These are phyloP conservation scores for Setophaga coronata DNA, from an alignment of 2,113 vertebrate species.

Conservation along the genomic window DNA sequence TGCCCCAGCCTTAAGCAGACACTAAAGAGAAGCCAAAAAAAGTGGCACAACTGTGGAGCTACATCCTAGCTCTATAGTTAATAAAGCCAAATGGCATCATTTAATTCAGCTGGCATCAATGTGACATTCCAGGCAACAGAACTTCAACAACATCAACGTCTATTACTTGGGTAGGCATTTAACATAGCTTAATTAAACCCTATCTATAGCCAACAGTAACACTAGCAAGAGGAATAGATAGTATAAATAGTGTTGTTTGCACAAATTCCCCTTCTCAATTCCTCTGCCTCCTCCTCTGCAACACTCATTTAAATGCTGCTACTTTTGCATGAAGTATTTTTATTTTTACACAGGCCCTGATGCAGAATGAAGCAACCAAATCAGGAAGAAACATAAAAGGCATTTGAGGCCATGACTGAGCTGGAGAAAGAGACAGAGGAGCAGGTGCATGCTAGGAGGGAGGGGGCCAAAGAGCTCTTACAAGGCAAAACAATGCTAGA, in stretches of 20 bases:
- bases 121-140: conserved; percentile 50
- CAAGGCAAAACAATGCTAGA: background rate
- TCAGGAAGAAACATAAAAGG: background rate
- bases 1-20: background rate
- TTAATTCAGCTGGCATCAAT: conserved; percentile 51
- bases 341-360: background rate
- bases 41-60: background rate
- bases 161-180: conserved; percentile 44
- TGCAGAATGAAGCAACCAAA: conserved; percentile 27
- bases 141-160: conserved; percentile 33
- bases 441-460: background rate
- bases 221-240: conserved; percentile 50
- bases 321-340: conserved; percentile 18
- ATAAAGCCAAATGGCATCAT: conserved; percentile 29
- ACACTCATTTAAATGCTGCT: conserved; percentile 5
- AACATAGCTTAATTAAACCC: conserved; percentile 62
- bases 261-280: conserved; percentile 49
- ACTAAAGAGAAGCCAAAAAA: background rate
- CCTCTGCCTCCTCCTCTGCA: conserved; percentile 29
- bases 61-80: background rate
- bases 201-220: conserved; percentile 71
- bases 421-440: conserved; percentile 27
- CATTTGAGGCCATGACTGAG: background rate
- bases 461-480: background rate
- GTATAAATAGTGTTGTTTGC: conserved; percentile 32